Conservation (phyloP, 2,888 invertebrate species). For the Lithophane ornitopus region DNA sequence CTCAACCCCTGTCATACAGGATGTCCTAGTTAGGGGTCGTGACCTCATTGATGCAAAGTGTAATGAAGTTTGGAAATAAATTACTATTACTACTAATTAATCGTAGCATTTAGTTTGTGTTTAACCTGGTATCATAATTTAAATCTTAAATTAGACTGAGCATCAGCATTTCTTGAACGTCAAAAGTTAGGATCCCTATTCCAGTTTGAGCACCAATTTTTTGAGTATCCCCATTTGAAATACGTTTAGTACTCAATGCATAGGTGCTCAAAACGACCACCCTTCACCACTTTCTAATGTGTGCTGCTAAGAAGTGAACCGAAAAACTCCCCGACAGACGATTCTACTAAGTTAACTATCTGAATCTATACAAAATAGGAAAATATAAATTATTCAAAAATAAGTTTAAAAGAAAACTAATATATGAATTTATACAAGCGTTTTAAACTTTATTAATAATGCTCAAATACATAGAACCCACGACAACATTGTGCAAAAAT, state of each 20-base stretch:
- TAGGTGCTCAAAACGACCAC: not conserved
- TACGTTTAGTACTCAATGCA: too few species aligned
- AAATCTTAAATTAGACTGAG: not conserved
- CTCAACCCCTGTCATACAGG: too few species aligned
- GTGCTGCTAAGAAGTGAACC: too few species aligned
- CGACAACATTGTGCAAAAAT: not conserved
- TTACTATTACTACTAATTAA: too few species aligned
- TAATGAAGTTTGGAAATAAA: too few species aligned
- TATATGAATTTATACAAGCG: not conserved
- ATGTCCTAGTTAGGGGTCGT: too few species aligned
- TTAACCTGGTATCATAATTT: not conserved
- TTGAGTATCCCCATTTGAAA: too few species aligned
- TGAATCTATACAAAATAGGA: not conserved
- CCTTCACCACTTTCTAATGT: not conserved
- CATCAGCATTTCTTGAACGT: not conserved
- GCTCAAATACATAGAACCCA: not conserved
- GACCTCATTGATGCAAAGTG: too few species aligned
- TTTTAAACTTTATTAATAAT: not conserved
- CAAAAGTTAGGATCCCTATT: not conserved
- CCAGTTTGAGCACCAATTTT: too few species aligned
- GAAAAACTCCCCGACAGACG: not conserved
- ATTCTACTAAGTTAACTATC: too few species aligned
- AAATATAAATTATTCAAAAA: not conserved
- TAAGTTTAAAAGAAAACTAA: not conserved
- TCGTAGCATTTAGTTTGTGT: not conserved